Base-by-base conservation (phyloP, 2,113 vertebrate genomes). In the Entelurus aequoreus region DNA sequence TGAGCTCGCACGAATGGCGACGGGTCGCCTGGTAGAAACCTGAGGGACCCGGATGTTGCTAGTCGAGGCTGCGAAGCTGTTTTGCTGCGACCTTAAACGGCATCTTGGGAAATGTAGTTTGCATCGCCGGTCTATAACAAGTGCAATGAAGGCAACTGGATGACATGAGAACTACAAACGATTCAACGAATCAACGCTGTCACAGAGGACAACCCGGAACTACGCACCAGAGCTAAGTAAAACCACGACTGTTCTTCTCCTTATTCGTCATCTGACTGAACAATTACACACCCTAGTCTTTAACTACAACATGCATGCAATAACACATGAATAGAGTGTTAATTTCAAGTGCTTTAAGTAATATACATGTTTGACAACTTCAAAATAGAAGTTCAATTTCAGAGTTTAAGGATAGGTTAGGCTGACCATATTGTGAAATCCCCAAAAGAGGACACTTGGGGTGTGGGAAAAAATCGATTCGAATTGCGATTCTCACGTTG, bases 11-110 rank as follows among this genome's bases (percentile, higher is more conserved):
- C 70, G 87, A 92, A 92, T 92, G 93, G 93, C 93, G 93, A 92
- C 92, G 74, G 89, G 84, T 88, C 92, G 93, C 93, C 93, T 88
- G 82, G 78, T 82, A 91, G 78, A 82, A 87, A 81, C 60, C 72
- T 42, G 21, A 74, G 66, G 72, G 72, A 82, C 93, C 92, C 93
- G 92, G 91, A 94, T 92, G 90, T 77, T 78, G 63, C 68, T 75
- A 76, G 40, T 83, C 66, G 48, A 5, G 54, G 36, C 58, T 71
- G 62, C 55, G n/a, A 47, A 68, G 49, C 37, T 65, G n/a, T 59
- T 66, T 56, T 38, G 55, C 21, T 1, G 15, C 28, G 48, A 8
- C 3, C 12, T 3, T 0, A 14, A 8, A 1, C 42, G 8, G 75
- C 6, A 78, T 74, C 54, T 1, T 85, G 87, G 86, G 86, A 81